A percentile compares a stretch with the other conserved stretches of the same genome.
These are phyloP conservation scores for Belgica antarctica DNA, from an alignment of 2,888 invertebrate genomes.

Conservation along the genomic window DNA sequence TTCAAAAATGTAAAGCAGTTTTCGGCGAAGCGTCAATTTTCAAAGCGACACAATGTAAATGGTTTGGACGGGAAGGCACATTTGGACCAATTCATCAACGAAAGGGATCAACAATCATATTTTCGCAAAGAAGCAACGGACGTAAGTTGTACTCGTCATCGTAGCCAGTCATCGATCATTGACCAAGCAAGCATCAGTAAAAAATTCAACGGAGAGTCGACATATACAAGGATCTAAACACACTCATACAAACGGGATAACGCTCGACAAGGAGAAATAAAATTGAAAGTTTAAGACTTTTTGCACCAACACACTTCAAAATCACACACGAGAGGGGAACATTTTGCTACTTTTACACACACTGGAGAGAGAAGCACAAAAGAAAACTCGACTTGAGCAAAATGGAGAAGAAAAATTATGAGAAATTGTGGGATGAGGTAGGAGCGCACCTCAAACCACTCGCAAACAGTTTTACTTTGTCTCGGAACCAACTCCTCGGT, in stretches of 20 bases:
- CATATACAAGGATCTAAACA: too few relatives aligned
- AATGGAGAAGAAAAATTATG: constrained; percentile 24
- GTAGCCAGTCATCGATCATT: constrained; percentile 26
- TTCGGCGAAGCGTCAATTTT: constrained; percentile 13
- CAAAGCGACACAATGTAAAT: constrained; percentile 4
- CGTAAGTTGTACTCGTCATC: constrained; percentile 17
- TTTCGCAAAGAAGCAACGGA: neutral
- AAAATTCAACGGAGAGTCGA: neutral
- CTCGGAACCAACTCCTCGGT: neutral
- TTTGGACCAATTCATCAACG: neutral
- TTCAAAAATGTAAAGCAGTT: neutral
- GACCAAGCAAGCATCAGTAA: neutral
- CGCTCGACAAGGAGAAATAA: constrained; percentile 9
- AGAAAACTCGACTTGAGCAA: constrained; percentile 29
- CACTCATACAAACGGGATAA: neutral
- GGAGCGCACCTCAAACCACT: constrained; percentile 23
- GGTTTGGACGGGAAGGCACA: neutral
- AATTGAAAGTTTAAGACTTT: constrained; percentile 17
- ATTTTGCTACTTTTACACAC: neutral
- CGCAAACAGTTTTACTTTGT: neutral
- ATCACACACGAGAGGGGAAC: constrained; percentile 16
- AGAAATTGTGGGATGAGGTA: neutral
- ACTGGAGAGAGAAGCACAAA: constrained; percentile 7
- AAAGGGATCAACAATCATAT: neutral
- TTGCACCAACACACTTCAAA: neutral